Evolutionary conservation across 2,113 vertebrate genomes (phyloP).

Genomic region (Coreoperca whiteheadi): DNA sequence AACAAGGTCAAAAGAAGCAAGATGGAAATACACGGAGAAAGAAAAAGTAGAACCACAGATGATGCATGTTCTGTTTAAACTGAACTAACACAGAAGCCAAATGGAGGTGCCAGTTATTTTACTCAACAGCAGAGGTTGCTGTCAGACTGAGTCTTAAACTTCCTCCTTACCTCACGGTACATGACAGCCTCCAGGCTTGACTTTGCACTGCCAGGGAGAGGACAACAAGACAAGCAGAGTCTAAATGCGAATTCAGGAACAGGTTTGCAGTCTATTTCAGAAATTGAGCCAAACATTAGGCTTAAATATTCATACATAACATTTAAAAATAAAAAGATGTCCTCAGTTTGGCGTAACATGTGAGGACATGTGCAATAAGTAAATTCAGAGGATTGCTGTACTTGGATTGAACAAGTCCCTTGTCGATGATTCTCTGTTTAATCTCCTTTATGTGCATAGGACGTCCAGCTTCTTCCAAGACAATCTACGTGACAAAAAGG

Average conservation of each 20-base stretch:
- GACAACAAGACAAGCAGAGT: background rate
- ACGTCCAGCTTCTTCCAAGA: conserved; percentile 85
- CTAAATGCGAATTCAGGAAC: background rate
- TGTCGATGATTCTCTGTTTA: conserved; percentile 86
- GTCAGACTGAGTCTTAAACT: conserved; percentile 27
- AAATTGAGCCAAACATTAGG: background rate
- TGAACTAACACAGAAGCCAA: conserved; percentile 12
- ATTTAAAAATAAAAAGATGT: background rate
- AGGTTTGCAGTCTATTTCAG: background rate
- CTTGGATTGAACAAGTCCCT: conserved; percentile 88
- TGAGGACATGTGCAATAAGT: background rate
- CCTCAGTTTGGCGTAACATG: background rate
- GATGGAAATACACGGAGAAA: conserved; percentile 49
- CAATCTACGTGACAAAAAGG: conserved; percentile 75
- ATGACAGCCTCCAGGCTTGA: conserved; percentile 88
- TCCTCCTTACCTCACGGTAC: conserved; percentile 86
- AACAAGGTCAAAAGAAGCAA: conserved; percentile 34
- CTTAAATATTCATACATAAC: background rate
- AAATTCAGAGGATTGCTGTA: conserved; percentile 51
- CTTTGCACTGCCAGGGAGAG: conserved; percentile 81
- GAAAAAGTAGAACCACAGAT: conserved; percentile 46
- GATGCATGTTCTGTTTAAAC: conserved; percentile 17
- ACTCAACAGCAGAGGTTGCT: conserved; percentile 62
- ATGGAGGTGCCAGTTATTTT: conserved; percentile 37
- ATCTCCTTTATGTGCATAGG: conserved; percentile 90